phyloP scores from a whole-genome alignment of 2,797 vertebrate species.

The Uromys caudimaculatus region DNA sequence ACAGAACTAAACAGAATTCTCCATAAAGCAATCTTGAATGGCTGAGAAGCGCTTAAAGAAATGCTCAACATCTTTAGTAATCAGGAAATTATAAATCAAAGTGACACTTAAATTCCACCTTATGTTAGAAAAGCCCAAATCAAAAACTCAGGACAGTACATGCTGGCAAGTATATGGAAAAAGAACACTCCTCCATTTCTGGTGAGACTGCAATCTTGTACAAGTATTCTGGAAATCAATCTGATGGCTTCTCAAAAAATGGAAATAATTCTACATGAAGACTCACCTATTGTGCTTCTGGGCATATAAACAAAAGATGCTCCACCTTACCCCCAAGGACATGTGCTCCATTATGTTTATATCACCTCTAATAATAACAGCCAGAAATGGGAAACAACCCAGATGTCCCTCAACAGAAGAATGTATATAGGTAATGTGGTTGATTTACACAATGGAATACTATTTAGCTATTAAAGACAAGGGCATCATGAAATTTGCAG shows the following conservation, averaged over 20 bases:
- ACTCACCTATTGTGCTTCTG: neutral
- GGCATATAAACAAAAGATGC: neutral
- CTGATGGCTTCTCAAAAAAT: neutral
- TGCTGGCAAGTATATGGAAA: neutral
- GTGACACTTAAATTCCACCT: neutral
- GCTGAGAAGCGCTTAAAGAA: neutral
- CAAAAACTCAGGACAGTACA: neutral
- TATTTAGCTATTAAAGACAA: too few species aligned
- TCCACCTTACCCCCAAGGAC: too few species aligned
- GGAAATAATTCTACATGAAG: neutral
- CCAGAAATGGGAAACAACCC: too few species aligned
- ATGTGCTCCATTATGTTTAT: too few species aligned
- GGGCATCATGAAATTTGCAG: too few species aligned
- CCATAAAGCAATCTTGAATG: too few species aligned
- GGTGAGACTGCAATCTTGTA: neutral
- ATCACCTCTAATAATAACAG: too few species aligned
- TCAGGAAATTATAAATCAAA: neutral
- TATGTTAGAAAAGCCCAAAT: neutral
- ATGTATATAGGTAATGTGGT: too few species aligned
- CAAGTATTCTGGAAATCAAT: neutral
- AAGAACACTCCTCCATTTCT: neutral
- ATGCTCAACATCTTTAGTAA: neutral
- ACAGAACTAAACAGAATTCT: neutral
- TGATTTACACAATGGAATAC: too few species aligned
- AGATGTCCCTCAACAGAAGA: too few species aligned